These are phyloP conservation scores for Nixonia krombeini DNA, from an alignment of 1,140 invertebrate genomes.

Conservation along the genomic window DNA sequence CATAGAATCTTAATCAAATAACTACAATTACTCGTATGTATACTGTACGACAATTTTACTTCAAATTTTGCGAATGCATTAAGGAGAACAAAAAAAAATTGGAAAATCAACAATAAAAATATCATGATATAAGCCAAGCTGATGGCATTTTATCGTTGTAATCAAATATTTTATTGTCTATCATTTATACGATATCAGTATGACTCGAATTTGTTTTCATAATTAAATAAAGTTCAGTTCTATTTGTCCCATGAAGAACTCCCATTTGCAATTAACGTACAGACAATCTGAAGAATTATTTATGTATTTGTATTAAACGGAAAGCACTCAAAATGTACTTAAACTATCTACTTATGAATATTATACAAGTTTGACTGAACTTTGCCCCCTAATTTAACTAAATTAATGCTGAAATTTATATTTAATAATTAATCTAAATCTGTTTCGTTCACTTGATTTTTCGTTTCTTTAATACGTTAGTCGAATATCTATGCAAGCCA, in stretches of 20 bases:
- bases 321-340: too few relatives aligned
- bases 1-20: constrained; percentile 62
- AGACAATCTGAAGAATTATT: too few relatives aligned
- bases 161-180: neutral
- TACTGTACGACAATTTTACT: constrained; percentile 70
- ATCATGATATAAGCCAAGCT: constrained; percentile 67
- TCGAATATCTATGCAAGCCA: constrained; percentile 56
- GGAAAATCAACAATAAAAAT: constrained; percentile 65
- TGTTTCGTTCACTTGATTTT: too few relatives aligned
- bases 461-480: constrained; percentile 39
- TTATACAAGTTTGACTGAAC: too few relatives aligned
- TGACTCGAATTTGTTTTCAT: too few relatives aligned
- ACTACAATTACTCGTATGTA: constrained; percentile 69
- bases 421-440: neutral
- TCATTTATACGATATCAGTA: neutral
- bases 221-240: too few relatives aligned
- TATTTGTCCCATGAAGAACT: too few relatives aligned
- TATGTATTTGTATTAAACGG: too few relatives aligned
- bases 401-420: neutral
- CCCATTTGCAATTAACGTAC: too few relatives aligned
- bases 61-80: constrained; percentile 70
- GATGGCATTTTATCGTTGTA: constrained; percentile 53
- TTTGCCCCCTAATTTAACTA: too few relatives aligned
- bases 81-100: constrained; percentile 53
- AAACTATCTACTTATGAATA: too few relatives aligned